Evolutionary conservation across 2,888 invertebrate species (phyloP).

Genomic region (Leptogaster cylindrica): DNA sequence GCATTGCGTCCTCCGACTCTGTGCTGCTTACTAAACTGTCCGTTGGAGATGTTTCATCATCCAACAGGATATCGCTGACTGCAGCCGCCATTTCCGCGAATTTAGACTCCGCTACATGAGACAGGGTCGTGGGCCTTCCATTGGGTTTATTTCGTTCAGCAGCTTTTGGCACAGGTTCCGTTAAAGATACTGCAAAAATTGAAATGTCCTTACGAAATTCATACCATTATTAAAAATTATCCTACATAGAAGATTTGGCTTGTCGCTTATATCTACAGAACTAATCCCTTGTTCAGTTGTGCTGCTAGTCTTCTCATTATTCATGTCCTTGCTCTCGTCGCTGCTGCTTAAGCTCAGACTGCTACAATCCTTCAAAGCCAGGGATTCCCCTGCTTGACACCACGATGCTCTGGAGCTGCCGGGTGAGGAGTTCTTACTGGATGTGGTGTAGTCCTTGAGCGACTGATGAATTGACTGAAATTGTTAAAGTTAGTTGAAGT

Average conservation of each 20-base stretch:
- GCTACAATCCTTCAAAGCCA: constrained; percentile 67
- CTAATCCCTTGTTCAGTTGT: constrained; percentile 43
- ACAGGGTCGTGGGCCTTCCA: constrained; percentile 56
- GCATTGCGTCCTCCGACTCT: constrained; percentile 57
- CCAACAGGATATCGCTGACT: constrained; percentile 72
- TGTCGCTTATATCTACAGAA: constrained; percentile 44
- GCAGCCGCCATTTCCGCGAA: constrained; percentile 77
- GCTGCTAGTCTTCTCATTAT: constrained; percentile 43
- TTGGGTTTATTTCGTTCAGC: background rate
- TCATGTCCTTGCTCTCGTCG: constrained; percentile 63
- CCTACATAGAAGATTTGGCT: constrained; percentile 46
- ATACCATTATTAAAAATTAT: background rate
- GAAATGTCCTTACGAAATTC: background rate
- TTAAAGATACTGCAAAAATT: constrained; percentile 41
- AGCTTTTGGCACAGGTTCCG: constrained; percentile 36
- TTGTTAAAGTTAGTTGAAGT: background rate
- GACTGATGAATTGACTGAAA: constrained; percentile 37
- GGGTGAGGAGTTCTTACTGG: constrained; percentile 56
- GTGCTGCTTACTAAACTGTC: constrained; percentile 72
- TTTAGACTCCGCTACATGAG: constrained; percentile 63
- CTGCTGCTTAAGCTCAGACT: constrained; percentile 65
- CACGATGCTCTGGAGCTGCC: constrained; percentile 59
- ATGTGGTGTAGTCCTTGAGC: constrained; percentile 52
- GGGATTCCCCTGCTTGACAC: constrained; percentile 69
- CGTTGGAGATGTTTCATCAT: constrained; percentile 84